phyloP scores from a whole-genome alignment of 2,888 invertebrate genomes.

The Merodon equestris region DNA sequence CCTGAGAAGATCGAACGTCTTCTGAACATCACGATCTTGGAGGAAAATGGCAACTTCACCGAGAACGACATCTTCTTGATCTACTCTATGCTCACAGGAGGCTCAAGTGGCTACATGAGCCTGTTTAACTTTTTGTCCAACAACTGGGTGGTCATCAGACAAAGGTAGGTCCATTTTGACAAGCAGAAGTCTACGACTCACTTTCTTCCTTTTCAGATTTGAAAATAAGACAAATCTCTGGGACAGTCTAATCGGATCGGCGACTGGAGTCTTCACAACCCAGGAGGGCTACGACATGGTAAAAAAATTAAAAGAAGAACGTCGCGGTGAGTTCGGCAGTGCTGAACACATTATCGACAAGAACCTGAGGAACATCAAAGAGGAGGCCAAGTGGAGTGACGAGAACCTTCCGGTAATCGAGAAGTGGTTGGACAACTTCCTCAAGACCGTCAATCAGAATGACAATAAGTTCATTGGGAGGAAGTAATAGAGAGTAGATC shows the following conservation, averaged over 20 bases:
- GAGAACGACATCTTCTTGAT: conserved; percentile 88
- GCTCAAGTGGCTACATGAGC: conserved; percentile 85
- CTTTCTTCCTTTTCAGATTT: conserved; percentile 80
- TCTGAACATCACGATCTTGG: conserved; percentile 85
- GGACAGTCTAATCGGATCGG: conserved; percentile 87
- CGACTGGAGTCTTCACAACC: conserved; percentile 87
- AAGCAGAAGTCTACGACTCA: too few relatives aligned
- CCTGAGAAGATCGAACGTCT: conserved; percentile 84
- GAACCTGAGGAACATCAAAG: conserved; percentile 85
- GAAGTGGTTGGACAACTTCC: conserved; percentile 84
- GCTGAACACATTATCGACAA: conserved; percentile 87
- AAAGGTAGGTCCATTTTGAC: conserved; percentile 80
- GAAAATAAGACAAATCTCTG: conserved; percentile 86
- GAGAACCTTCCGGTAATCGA: conserved; percentile 87
- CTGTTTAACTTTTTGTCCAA: conserved; percentile 85
- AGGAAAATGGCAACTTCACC: conserved; percentile 86
- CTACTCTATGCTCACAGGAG: conserved; percentile 86
- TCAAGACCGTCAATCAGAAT: conserved; percentile 74
- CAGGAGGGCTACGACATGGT: conserved; percentile 86
- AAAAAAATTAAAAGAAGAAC: conserved; percentile 82
- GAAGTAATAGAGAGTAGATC: too few relatives aligned
- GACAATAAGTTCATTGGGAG: conserved; percentile 74
- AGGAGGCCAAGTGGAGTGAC: conserved; percentile 88
- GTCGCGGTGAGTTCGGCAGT: conserved; percentile 85
- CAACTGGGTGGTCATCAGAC: conserved; percentile 85